Evolutionary conservation across 2,888 invertebrate genomes (phyloP), one percentile per base, ranked within the genome.

Genomic region (Frankliniella intonsa): DNA sequence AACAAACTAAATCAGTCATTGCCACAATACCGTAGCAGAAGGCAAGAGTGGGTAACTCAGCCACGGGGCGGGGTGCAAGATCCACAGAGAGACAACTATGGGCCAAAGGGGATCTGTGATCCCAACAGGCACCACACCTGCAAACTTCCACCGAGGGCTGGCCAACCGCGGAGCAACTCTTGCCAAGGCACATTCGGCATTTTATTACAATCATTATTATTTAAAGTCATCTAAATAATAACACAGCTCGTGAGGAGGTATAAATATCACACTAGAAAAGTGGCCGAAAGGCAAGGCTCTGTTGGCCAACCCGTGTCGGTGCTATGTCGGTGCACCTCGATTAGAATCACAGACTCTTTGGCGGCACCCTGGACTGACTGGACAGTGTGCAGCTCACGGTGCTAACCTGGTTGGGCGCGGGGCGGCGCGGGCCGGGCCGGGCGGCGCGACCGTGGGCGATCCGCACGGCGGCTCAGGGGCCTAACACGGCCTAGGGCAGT

Each of bases 161-260:
- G 19, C 62, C 62, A 62, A 62, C 69, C 69, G 11, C 69, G 22
- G 11, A 19, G 69, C 22, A 9, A 22, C 69, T 22, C 69, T 22
- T 22, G 69, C 69, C 69, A 69, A 69, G 69, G 69, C 69, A 69
- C 69, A 69, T n/a, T 69, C 69, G 69, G 69, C 69, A 69, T n/a
- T 69, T 22, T 69, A 62, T 62, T 62, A 55, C 55, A 62, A 62
- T 62, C 38, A 62, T 11, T 62, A 62, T 62, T 62, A n/a, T 62
- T 62, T 17, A 62, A 62, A 19, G n/a, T 62, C 62, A 62, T 17
- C n/a, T 14, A 62, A 62, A 62, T 62, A 62, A n/a, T 62, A 62
- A 62, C 62, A 62, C 62, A 62, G 62, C 62, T 62, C 62, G 62
- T 62, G 62, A 62, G 62, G 62, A 62, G 62, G 14, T 62, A 62